Base-by-base conservation (phyloP, 2,888 invertebrate species). In the Anoplius nigerrimus region DNA sequence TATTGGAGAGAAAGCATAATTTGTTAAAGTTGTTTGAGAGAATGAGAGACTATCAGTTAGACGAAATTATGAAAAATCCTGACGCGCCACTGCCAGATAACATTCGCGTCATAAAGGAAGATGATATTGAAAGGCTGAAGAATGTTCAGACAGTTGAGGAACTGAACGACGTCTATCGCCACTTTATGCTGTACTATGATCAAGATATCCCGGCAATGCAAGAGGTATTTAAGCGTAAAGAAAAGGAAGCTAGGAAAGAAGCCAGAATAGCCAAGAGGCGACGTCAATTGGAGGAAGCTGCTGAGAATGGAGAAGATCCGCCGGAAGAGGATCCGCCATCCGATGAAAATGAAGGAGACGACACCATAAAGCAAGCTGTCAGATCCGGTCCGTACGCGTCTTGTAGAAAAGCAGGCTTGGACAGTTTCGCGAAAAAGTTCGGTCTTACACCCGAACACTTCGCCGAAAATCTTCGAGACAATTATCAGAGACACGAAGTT, bases 381-480 rank as follows among this genome's bases (percentile, higher is more conserved):
- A 91, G 97, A 69, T 95, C 95, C 52, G 97, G 98, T 1, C 95
- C 97, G 0, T 98, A 98, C 86, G 93, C 94, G 46, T 92, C 98
- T 75, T 98, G 98, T 82, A 91, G 94, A 61, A 94, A 94, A 86
- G 95, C 96, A 1, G 97, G 97, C 22, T 92, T 98, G 15, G 95
- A 93, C 82, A 93, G 94, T 0, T 91, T 98, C 54, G 96, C 96
- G 1, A 95, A 95, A 86, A 94, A 94, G 86, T 99, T 98, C 89
- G 99, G 99, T 71, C 90, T 99, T 60, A 93, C 94, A 0, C 97
- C 99, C 0, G 97, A 97, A 86, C 95, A 98, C 89, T 98, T 97
- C 88, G 98, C 97, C 0, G 98, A 98, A 90, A 99, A 99, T 90
- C 91, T 99, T 8, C 92, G 97, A 0, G 98, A 98, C 85, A 97